A percentile compares a stretch with the other conserved stretches of the same genome.
phyloP scores from a whole-genome alignment of 1,140 invertebrate species.

The Mamestra configurata region DNA sequence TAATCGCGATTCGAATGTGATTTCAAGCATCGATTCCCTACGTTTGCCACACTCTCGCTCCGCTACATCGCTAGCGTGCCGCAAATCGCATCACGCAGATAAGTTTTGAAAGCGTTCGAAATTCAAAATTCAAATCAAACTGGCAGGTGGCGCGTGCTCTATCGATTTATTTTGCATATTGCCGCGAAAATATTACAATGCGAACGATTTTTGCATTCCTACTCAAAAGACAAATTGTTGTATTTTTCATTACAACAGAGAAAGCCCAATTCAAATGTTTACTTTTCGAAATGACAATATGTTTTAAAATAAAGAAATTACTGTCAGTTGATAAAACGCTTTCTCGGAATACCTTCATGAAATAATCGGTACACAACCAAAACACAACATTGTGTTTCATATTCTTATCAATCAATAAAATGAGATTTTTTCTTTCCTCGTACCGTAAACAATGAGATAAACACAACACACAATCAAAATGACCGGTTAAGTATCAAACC shows the following conservation, averaged over 20 bases:
- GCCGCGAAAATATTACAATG: conserved; percentile 52
- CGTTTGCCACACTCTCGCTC: conserved; percentile 60
- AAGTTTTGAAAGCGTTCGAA: conserved; percentile 64
- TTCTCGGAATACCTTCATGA: too few species aligned
- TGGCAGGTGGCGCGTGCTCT: conserved; percentile 63
- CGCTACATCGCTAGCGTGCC: conserved; percentile 50
- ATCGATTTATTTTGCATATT: conserved; percentile 59
- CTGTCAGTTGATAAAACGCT: too few species aligned
- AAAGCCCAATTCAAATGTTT: too few species aligned
- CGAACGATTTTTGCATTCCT: not conserved
- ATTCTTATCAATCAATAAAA: too few species aligned
- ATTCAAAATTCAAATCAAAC: conserved; percentile 66
- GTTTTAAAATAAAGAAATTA: too few species aligned
- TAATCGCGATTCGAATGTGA: conserved; percentile 71
- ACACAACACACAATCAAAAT: too few species aligned
- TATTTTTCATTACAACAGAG: too few species aligned
- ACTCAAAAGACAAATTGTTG: not conserved
- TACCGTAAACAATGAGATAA: too few species aligned
- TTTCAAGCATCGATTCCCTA: conserved; percentile 69
- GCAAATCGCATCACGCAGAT: conserved; percentile 59
- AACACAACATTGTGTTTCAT: too few species aligned
- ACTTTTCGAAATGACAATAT: too few species aligned
- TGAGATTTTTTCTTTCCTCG: too few species aligned
- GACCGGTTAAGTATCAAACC: conserved; percentile 2
- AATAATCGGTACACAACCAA: too few species aligned